These are phyloP conservation scores for Ruditapes philippinarum DNA, from an alignment of 1,140 invertebrate genomes.

Conservation along the genomic window DNA sequence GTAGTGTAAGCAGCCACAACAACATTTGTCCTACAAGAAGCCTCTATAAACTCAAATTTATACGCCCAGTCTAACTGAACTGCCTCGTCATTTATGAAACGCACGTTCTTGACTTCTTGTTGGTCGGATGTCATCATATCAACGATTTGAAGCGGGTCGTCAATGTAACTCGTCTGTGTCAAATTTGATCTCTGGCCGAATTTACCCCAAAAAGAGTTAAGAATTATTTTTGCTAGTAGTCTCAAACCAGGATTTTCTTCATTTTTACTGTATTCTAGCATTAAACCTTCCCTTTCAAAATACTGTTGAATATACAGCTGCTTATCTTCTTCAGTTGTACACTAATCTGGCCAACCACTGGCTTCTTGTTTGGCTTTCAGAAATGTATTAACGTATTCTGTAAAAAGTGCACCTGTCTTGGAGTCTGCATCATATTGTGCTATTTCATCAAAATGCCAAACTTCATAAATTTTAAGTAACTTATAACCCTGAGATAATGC, in stretches of 20 bases:
- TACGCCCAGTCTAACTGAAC: background rate
- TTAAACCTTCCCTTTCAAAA: conserved; percentile 78
- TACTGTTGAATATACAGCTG: conserved; percentile 76
- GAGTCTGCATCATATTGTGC: conserved; percentile 6
- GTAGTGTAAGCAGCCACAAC: background rate
- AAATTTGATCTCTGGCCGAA: conserved; percentile 48
- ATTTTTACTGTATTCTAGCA: conserved; percentile 82
- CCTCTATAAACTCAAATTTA: background rate
- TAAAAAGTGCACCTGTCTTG: conserved; percentile 56
- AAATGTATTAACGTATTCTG: conserved; percentile 70
- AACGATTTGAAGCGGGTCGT: background rate
- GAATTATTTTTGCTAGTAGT: conserved; percentile 68
- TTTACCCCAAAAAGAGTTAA: conserved; percentile 64
- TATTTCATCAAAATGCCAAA: conserved; percentile 13
- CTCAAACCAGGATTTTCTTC: conserved; percentile 81
- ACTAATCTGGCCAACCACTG: conserved; percentile 63
- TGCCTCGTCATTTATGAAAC: background rate
- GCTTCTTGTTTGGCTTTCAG: conserved; percentile 75
- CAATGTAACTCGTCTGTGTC: background rate
- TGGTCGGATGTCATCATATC: too few relatives aligned
- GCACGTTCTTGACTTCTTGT: too few relatives aligned
- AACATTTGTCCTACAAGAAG: background rate
- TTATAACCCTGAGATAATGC: conserved; percentile 1
- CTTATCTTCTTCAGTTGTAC: conserved; percentile 50
- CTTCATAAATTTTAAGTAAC: conserved; percentile 65